phyloP scores from a whole-genome alignment of 2,888 invertebrate genomes.

The Ptycholaimellus sp. region DNA sequence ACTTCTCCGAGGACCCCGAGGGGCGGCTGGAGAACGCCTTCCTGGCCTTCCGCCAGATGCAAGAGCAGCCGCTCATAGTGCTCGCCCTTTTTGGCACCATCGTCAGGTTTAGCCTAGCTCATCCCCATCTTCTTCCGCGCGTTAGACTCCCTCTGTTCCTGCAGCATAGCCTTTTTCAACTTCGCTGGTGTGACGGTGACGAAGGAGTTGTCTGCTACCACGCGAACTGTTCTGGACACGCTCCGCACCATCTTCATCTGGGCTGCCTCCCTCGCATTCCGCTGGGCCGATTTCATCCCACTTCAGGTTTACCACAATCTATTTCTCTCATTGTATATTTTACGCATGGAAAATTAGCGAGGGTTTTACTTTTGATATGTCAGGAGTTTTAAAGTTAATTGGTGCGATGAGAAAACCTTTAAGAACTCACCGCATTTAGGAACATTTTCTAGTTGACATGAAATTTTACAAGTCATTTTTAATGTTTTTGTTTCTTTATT shows the following conservation, averaged over 20 bases:
- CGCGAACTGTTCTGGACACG: slow-evolving; percentile 64
- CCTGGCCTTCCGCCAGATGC: slow-evolving; percentile 60
- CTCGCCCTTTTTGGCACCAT: slow-evolving; percentile 41
- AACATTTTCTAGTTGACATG: no score
- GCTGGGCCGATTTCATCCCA: slow-evolving; percentile 47
- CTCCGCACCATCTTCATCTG: slow-evolving; percentile 72
- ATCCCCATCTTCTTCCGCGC: no score
- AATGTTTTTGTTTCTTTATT: background rate
- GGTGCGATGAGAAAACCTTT: no score
- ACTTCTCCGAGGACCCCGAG: slow-evolving; percentile 48
- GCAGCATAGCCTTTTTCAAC: slow-evolving; percentile 76
- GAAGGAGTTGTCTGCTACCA: slow-evolving; percentile 72
- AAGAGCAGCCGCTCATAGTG: slow-evolving; percentile 39
- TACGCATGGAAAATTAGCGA: no score
- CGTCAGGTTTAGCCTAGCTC: slow-evolving; percentile 11
- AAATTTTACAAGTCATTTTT: no score
- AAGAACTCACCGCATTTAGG: no score
- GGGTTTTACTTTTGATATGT: no score
- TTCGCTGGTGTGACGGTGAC: slow-evolving; percentile 72
- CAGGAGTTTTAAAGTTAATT: no score
- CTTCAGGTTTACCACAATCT: no score
- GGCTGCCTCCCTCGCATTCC: slow-evolving; percentile 47
- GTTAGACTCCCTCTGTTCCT: slow-evolving; percentile 2
- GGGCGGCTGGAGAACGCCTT: slow-evolving; percentile 50
- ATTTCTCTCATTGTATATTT: no score